Conservation (phyloP, 2,797 vertebrate species). For the Synaphobranchus kaupii region DNA sequence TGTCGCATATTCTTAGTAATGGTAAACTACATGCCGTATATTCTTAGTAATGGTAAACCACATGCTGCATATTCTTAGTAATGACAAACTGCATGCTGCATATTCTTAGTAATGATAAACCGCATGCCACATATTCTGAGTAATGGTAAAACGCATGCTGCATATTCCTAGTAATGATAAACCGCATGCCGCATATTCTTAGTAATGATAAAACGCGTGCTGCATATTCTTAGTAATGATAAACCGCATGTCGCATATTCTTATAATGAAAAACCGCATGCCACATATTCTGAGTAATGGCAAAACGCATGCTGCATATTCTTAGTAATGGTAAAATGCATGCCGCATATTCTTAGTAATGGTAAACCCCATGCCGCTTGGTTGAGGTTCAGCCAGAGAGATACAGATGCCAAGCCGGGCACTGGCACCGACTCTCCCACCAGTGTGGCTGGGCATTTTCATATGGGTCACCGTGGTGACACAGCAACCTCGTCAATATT, state of each 20-base stretch:
- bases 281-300: neutral
- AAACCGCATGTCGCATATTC: no score
- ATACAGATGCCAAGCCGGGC: neutral
- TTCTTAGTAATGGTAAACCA: neutral
- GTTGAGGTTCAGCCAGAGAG: no score
- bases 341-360: neutral
- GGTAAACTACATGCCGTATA: neutral
- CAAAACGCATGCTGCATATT: neutral
- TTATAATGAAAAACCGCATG: neutral
- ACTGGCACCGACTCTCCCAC: neutral
- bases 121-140: no score
- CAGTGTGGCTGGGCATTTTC: neutral
- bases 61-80: neutral
- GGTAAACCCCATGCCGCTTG: neutral
- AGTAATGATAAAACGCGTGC: no score
- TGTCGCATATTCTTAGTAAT: neutral
- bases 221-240: no score
- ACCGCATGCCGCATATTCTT: neutral
- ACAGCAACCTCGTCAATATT: constrained; percentile 60
- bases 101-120: no score
- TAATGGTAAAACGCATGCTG: no score
- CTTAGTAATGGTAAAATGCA: neutral
- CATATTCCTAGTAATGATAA: neutral
- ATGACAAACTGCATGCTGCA: neutral
- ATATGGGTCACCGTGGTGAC: neutral